Percentiles rank a stretch among this genome's conserved stretches.
phyloP scores from a whole-genome alignment of 1,140 invertebrate species.

The Atta cephalotes region DNA sequence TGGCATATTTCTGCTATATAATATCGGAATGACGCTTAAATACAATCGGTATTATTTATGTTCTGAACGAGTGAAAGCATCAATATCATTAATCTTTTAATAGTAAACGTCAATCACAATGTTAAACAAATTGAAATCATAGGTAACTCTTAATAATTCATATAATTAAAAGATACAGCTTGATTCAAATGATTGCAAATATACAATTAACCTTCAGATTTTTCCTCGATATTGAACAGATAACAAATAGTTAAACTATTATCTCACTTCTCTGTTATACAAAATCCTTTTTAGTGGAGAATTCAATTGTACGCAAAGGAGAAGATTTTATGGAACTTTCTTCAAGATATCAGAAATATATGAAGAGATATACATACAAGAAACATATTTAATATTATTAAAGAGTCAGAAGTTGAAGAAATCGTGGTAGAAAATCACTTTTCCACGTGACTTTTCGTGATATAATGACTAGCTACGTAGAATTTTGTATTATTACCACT shows the following conservation, averaged over 20 bases:
- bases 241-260: not conserved
- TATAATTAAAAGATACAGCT: not conserved
- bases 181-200: not conserved
- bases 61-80: conserved; percentile 29
- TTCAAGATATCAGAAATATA: not conserved
- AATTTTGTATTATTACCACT: not conserved
- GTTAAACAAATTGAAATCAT: conserved; percentile 16
- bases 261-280: not conserved
- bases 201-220: not conserved
- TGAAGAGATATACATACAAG: not conserved
- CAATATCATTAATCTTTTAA: not conserved
- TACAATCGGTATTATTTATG: conserved; percentile 6
- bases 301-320: not conserved
- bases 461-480: not conserved
- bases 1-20: conserved; percentile 14
- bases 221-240: not conserved
- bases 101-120: not conserved
- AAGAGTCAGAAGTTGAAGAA: not conserved
- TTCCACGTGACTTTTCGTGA: not conserved
- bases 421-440: not conserved
- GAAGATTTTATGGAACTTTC: not conserved
- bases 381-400: not conserved
- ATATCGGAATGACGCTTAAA: conserved; percentile 11
- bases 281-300: not conserved
- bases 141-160: not conserved